Evolutionary conservation across 2,888 invertebrate species (phyloP).

Genomic region (Luperina testacea): DNA sequence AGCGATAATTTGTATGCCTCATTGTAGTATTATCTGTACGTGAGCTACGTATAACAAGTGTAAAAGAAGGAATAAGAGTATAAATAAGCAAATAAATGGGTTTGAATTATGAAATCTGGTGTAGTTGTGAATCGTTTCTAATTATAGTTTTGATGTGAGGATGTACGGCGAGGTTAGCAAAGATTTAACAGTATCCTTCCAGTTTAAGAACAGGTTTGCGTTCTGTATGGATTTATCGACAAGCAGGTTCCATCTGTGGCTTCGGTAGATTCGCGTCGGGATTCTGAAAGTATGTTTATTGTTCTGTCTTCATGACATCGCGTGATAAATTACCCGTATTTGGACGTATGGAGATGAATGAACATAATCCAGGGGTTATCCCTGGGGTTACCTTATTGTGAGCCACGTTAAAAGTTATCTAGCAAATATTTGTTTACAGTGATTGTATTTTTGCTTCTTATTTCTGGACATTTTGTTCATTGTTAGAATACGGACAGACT

Average conservation of each 20-base stretch:
- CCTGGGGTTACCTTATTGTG: constrained; percentile 52
- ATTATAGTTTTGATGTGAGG: constrained; percentile 75
- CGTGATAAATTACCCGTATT: constrained; percentile 63
- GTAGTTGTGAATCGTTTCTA: constrained; percentile 75
- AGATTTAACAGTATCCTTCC: constrained; percentile 60
- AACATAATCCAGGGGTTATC: constrained; percentile 56
- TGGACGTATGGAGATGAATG: constrained; percentile 64
- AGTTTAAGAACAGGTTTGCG: constrained; percentile 58
- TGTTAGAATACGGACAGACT: not conserved
- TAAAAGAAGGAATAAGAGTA: constrained; percentile 81
- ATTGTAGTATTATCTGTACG: constrained; percentile 89
- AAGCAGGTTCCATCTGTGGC: constrained; percentile 52
- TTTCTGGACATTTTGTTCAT: not conserved
- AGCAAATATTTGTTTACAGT: constrained; percentile 38
- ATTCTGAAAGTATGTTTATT: constrained; percentile 63
- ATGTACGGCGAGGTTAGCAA: constrained; percentile 60
- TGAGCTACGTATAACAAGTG: constrained; percentile 86
- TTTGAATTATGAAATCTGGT: constrained; percentile 78
- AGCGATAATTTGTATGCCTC: constrained; percentile 89
- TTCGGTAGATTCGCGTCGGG: constrained; percentile 46
- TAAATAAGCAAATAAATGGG: constrained; percentile 85
- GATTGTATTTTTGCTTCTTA: constrained; percentile 10
- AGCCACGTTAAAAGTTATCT: constrained; percentile 49
- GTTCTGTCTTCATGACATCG: constrained; percentile 57
- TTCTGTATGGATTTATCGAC: constrained; percentile 59